phyloP scores from a whole-genome alignment of 2,888 invertebrate genomes.

The Lacanobia oleracea region DNA sequence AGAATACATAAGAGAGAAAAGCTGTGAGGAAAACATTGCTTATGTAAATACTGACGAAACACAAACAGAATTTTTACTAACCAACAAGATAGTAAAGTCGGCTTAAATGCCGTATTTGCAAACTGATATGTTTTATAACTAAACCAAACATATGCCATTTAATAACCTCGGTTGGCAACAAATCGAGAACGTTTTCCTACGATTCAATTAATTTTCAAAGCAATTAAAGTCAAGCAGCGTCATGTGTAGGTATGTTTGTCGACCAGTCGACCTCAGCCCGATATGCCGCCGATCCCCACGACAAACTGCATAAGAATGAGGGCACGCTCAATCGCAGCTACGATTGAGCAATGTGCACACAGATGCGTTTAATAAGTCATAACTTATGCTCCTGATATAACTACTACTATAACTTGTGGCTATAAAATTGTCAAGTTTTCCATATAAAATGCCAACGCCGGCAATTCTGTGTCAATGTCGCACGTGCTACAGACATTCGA shows the following conservation, averaged over 20 bases:
- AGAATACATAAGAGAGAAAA: background rate
- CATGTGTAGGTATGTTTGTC: conserved; percentile 60
- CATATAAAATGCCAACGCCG: conserved; percentile 1
- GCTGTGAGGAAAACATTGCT: background rate
- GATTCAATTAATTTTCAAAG: conserved; percentile 43
- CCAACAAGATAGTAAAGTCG: background rate
- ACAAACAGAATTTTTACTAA: background rate
- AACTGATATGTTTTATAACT: background rate
- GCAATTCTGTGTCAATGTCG: conserved; percentile 30
- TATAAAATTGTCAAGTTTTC: conserved; percentile 6
- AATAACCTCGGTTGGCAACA: background rate
- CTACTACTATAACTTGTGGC: conserved; percentile 8
- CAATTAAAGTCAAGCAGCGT: conserved; percentile 60
- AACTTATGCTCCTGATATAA: conserved; percentile 5
- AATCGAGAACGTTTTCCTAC: conserved; percentile 31
- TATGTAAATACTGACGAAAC: background rate
- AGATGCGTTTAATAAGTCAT: conserved; percentile 33
- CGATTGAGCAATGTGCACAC: conserved; percentile 21
- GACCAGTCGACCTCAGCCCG: conserved; percentile 70
- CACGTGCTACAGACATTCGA: background rate
- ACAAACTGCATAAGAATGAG: conserved; percentile 67
- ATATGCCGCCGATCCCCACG: conserved; percentile 53
- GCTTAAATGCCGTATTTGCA: background rate
- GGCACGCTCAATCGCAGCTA: conserved; percentile 55
- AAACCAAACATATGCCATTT: background rate